Evolutionary conservation across 2,888 invertebrate genomes (phyloP).

Genomic region (Drosophila greeni): DNA sequence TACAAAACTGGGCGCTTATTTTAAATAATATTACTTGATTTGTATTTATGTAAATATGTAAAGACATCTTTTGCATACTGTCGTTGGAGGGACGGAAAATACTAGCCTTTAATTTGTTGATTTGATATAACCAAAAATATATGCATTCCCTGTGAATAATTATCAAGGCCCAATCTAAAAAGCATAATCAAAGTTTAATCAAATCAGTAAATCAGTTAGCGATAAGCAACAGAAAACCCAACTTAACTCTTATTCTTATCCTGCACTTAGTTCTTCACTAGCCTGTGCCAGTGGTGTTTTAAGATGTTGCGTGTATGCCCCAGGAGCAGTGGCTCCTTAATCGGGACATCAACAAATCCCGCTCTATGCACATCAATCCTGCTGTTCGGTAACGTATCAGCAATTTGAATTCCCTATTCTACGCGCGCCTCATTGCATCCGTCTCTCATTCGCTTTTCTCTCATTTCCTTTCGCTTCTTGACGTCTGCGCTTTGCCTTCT

Average conservation of each 20-base stretch:
- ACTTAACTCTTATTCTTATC: not conserved
- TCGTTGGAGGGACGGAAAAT: not conserved
- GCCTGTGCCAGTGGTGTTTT: not conserved
- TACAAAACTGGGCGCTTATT: not conserved
- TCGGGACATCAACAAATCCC: not conserved
- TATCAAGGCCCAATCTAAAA: conserved; percentile 12
- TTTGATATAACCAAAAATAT: conserved; percentile 1
- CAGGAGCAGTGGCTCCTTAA: not conserved
- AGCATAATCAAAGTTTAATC: conserved; percentile 16
- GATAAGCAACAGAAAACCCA: conserved; percentile 16
- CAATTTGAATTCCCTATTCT: conserved; percentile 10
- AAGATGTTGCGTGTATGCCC: conserved; percentile 14
- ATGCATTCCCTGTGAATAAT: not conserved
- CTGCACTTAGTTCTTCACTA: conserved; percentile 20
- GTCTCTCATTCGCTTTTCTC: conserved; percentile 6
- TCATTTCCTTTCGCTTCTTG: conserved; percentile 9
- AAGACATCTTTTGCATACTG: not conserved
- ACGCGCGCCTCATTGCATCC: conserved; percentile 10
- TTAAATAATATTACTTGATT: not conserved
- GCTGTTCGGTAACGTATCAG: conserved; percentile 18
- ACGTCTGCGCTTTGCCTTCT: conserved; percentile 19
- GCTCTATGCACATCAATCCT: conserved; percentile 12
- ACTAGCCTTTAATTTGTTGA: not conserved
- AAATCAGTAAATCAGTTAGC: conserved; percentile 12
- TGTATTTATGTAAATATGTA: not conserved